phyloP scores from a whole-genome alignment of 2,797 vertebrate genomes.

The Tenualosa ilisha region DNA sequence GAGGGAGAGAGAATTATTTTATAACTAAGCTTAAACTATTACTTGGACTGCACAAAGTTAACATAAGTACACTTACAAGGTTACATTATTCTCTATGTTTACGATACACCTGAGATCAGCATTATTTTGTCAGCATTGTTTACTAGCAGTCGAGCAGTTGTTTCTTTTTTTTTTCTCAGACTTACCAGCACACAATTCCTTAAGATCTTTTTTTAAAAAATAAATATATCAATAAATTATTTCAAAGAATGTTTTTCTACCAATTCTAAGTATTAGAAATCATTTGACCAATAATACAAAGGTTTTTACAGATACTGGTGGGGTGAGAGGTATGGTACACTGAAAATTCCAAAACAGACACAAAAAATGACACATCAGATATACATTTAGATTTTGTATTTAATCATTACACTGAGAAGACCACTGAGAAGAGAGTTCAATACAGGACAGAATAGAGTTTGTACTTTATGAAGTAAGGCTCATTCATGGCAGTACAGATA shows the following conservation, averaged over 20 bases:
- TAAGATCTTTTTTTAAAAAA: neutral
- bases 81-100: neutral
- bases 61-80: neutral
- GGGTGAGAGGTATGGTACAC: neutral
- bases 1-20: neutral
- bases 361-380: neutral
- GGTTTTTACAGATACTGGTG: neutral
- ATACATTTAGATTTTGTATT: neutral
- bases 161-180: neutral
- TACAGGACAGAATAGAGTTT: slow-evolving; percentile 4
- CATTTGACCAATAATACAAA: neutral
- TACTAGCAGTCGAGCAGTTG: neutral
- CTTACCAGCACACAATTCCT: neutral
- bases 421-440: neutral
- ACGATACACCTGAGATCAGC: neutral
- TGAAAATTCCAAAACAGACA: neutral
- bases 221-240: slow-evolving; percentile 9
- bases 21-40: slow-evolving; percentile 5
- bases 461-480: slow-evolving; percentile 11
- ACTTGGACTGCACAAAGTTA: neutral
- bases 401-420: slow-evolving; percentile 7
- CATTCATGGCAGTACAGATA: slow-evolving; percentile 12
- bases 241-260: neutral
- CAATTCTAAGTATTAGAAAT: neutral
- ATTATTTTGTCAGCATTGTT: neutral